A percentile compares a stretch with the other conserved stretches of the same genome.
phyloP scores from a whole-genome alignment of 2,888 invertebrate species.

The Lydus trimaculatus region DNA sequence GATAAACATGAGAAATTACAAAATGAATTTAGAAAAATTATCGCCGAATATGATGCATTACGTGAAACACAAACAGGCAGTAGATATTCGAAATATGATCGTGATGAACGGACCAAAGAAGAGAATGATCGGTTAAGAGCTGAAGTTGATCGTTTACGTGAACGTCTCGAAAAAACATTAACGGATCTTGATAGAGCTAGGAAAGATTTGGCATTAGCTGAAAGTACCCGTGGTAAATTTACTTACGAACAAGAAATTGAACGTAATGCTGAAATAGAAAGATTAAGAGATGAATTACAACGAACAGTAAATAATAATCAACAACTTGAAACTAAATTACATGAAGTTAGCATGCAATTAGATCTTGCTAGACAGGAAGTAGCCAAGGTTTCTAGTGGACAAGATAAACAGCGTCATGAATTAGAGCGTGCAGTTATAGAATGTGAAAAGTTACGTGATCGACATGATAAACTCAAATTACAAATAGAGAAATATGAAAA shows the following conservation, averaged over 20 bases:
- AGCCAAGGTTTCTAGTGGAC: slow-evolving; percentile 73
- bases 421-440: slow-evolving; percentile 87
- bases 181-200: slow-evolving; percentile 80
- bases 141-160: slow-evolving; percentile 81
- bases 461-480: slow-evolving; percentile 83
- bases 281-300: slow-evolving; percentile 77
- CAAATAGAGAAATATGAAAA: slow-evolving; percentile 75
- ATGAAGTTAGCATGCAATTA: slow-evolving; percentile 82
- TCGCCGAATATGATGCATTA: slow-evolving; percentile 79
- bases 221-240: slow-evolving; percentile 81
- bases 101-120: slow-evolving; percentile 73
- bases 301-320: slow-evolving; percentile 70
- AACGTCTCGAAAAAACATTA: slow-evolving; percentile 81
- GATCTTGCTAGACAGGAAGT: slow-evolving; percentile 83
- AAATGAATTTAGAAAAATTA: slow-evolving; percentile 81
- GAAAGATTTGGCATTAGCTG: slow-evolving; percentile 78
- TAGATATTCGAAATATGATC: slow-evolving; percentile 79
- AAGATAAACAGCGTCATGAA: slow-evolving; percentile 83
- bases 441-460: slow-evolving; percentile 86
- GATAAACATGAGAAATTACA: slow-evolving; percentile 89
- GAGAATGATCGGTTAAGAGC: slow-evolving; percentile 79
- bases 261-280: slow-evolving; percentile 70
- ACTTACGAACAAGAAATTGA: slow-evolving; percentile 77
- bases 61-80: slow-evolving; percentile 77
- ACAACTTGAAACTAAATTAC: slow-evolving; percentile 77